Conservation (phyloP, 1,140 invertebrate genomes). For the Arion vulgaris region DNA sequence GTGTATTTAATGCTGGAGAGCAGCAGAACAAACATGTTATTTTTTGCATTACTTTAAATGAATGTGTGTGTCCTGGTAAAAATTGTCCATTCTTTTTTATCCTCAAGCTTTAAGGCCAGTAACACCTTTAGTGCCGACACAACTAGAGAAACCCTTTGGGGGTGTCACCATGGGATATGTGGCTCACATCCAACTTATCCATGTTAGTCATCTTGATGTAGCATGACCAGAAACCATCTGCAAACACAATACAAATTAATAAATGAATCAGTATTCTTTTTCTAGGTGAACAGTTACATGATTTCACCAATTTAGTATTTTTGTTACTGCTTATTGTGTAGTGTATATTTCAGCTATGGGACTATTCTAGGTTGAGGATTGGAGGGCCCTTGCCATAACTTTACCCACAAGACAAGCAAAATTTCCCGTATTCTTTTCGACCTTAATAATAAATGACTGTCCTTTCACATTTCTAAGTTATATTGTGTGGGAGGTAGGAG, state of each 20-base stretch:
- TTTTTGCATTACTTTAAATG: constrained; percentile 43
- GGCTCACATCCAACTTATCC: constrained; percentile 45
- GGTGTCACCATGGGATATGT: constrained; percentile 35
- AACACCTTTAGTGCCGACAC: constrained; percentile 49
- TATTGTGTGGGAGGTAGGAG: no score
- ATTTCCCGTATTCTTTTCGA: no score
- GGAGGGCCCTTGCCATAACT: no score
- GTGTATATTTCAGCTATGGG: no score
- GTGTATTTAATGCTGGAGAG: no score
- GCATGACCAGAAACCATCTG: constrained; percentile 54
- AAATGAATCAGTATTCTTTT: neutral
- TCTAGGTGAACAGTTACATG: no score
- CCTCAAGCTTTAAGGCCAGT: constrained; percentile 48
- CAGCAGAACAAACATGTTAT: neutral
- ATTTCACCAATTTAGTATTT: no score
- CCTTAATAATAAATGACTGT: no score
- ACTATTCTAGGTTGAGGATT: no score
- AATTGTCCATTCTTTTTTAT: constrained; percentile 42
- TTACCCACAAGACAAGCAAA: no score
- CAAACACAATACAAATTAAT: neutral
- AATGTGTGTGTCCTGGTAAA: constrained; percentile 49
- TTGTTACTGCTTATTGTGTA: no score
- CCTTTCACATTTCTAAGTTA: no score
- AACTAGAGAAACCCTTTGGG: constrained; percentile 48
- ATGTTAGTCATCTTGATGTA: constrained; percentile 49